Base-by-base conservation (phyloP, 1,140 invertebrate genomes). In the Choristoneura fumiferana region DNA sequence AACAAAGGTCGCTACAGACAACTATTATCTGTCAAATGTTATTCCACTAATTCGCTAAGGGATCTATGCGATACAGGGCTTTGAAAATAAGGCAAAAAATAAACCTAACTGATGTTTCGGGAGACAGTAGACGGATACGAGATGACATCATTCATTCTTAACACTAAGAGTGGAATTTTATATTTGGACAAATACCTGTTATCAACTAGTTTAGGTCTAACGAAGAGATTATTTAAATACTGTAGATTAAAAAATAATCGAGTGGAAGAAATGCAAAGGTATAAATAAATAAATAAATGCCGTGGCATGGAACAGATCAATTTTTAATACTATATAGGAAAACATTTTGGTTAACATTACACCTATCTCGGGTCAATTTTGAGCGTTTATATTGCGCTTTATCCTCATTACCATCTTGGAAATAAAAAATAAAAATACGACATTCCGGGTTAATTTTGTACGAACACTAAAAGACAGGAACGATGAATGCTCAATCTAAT, bases 31-130 rank as follows among this genome's bases (percentile, higher is more conserved):
- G 71, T 72, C 73, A 69, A 66, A 69, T 56, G 40, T 58, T 71
- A 67, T 59, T n/a, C 60, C 49, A 82, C 79, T 85, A 87, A 83
- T 79, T 78, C 71, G 82, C 84, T 87, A 87, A 81, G 82, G 84
- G 82, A 67, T 73, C 81, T 84, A 87, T 75, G 63, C 62, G 65
- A 70, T 82, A 81, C 84, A 87, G 84, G 84, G 84, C 77, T 71
- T 82, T 61, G 6, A 67, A 56, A 68, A 12, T 38, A 65, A 63
- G 71, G 35, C 22, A 61, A 64, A 68, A 60, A 17, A 40, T 45
- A 67, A 71, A 17, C 57, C 40, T 70, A 61, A 40, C 52, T 49
- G n/a, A 62, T n/a, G 10, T 49, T 64, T 60, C 54, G 67, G 69
- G 67, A 67, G 65, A 60, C 65, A 62, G 57, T 73, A 77, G 75